Base-by-base conservation (phyloP, 1,140 invertebrate genomes). In the Notospermus geniculatus region DNA sequence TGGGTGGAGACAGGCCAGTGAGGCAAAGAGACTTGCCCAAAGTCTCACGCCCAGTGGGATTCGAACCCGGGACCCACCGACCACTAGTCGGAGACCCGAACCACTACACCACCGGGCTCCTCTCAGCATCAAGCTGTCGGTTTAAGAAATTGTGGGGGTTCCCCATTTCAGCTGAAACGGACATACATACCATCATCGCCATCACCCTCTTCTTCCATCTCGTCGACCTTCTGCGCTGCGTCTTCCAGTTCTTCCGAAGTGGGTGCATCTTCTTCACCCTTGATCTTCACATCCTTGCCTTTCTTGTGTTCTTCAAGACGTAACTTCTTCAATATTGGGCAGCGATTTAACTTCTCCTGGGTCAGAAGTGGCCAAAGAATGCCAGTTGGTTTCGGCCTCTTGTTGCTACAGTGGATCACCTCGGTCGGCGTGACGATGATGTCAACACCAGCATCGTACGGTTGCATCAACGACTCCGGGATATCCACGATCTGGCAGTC, bases 351-450 rank as follows among this genome's bases (percentile, higher is more conserved):
- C 64, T 88, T 87, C 57, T 88, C 85, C 59, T 87, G 83, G 29
- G 89, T 89, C 28, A 93, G 81, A 60, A 90, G 76, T 62, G 87
- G 86, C 91, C 91, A 93, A 70, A 89, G 84, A 13, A 92, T 87
- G 9, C 88, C 88, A 25, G 71, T 75, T 2, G 90, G 90, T 64
- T 88, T 87, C 27, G 86, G 84, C 61, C 87, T 82, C 66, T 83
- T 72, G 30, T 69, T 64, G 30, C 71, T 63, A 57, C 75, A 77
- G 57, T 71, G 66, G 54, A 77, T 79, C 62, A 90, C 85, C 79
- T 89, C 86, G 5, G 88, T 91, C 50, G 90, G 90, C 13, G 91
- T 92, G 55, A 92, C 84, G 72, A 93, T 92, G 66, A 90, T 85
- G 74, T 93, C 90, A 54, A 92, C 87, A 50, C 90, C 88, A 15